phyloP scores from a whole-genome alignment of 2,113 vertebrate species.

The Gorilla gorilla region DNA sequence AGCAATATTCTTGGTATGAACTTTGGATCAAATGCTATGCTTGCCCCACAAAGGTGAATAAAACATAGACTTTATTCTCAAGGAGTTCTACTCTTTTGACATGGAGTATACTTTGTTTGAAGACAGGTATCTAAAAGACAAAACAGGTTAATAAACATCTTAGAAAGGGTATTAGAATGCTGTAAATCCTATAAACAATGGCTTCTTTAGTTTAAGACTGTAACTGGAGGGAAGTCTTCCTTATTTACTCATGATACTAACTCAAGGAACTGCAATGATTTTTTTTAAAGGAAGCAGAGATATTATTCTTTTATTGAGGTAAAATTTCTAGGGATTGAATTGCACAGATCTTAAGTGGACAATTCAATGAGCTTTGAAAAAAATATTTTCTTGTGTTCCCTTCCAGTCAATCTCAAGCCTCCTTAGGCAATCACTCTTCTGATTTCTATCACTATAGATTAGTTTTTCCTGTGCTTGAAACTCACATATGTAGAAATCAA shows the following conservation, averaged over 20 bases:
- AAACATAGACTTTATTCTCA: neutral
- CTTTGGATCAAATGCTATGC: neutral
- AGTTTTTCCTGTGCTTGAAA: no score
- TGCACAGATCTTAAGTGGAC: no score
- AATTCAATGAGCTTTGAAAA: no score
- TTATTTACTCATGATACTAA: constrained; percentile 16
- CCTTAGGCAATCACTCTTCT: no score
- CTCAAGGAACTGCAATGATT: neutral
- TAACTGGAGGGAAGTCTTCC: neutral
- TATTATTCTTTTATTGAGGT: no score
- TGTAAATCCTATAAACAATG: neutral
- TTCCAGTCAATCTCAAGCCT: no score
- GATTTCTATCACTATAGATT: no score
- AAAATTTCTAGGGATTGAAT: no score
- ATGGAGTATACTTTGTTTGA: neutral
- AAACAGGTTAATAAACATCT: neutral
- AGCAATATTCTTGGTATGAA: neutral
- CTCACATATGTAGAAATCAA: no score
- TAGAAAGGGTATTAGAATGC: neutral
- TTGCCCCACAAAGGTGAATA: neutral
- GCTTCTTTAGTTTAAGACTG: constrained; percentile 27
- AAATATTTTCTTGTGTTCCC: no score
- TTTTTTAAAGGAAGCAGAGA: no score
- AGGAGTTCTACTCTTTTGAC: neutral
- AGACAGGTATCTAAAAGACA: neutral